A percentile compares a stretch with the other conserved stretches of the same genome.
Conservation (phyloP, 2,113 vertebrate genomes). For the Salvelinus fontinalis region DNA sequence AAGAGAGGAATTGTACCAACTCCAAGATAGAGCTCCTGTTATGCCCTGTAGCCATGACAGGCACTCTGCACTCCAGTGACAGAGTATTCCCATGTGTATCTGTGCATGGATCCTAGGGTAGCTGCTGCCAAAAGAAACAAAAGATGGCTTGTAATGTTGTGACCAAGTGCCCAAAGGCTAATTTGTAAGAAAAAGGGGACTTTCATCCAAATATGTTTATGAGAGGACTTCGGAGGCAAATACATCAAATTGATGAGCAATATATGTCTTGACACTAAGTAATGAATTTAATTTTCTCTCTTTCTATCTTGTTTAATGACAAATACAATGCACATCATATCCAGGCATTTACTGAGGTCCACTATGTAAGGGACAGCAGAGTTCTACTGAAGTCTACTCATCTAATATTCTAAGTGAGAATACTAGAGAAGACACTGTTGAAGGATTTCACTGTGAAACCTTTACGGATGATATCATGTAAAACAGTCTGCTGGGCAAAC, state of each 20-base stretch:
- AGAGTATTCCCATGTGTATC: slow-evolving; percentile 50
- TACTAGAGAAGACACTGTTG: slow-evolving; percentile 27
- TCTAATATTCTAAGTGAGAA: neutral
- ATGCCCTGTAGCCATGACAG: slow-evolving; percentile 63
- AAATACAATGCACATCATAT: slow-evolving; percentile 24
- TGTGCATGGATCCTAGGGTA: slow-evolving; percentile 45
- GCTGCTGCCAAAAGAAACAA: slow-evolving; percentile 63
- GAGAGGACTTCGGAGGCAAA: slow-evolving; percentile 62
- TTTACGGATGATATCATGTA: slow-evolving; percentile 30
- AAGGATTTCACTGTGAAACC: slow-evolving; percentile 29
- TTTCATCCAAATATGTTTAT: slow-evolving; percentile 59
- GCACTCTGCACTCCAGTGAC: slow-evolving; percentile 58
- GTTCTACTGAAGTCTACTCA: too few relatives aligned
- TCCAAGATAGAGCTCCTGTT: slow-evolving; percentile 35
- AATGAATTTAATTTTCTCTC: slow-evolving; percentile 54
- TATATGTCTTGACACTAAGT: slow-evolving; percentile 54
- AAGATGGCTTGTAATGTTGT: slow-evolving; percentile 65
- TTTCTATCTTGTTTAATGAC: too few relatives aligned
- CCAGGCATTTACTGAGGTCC: slow-evolving; percentile 4
- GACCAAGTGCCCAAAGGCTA: slow-evolving; percentile 58
- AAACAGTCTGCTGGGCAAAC: slow-evolving; percentile 62
- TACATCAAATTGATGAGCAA: slow-evolving; percentile 63
- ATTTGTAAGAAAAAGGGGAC: slow-evolving; percentile 32
- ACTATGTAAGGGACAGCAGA: too few relatives aligned
- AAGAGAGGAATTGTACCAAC: slow-evolving; percentile 52